Evolutionary conservation across 1,140 invertebrate genomes (phyloP).

Genomic region (Copidosoma floridanum): DNA sequence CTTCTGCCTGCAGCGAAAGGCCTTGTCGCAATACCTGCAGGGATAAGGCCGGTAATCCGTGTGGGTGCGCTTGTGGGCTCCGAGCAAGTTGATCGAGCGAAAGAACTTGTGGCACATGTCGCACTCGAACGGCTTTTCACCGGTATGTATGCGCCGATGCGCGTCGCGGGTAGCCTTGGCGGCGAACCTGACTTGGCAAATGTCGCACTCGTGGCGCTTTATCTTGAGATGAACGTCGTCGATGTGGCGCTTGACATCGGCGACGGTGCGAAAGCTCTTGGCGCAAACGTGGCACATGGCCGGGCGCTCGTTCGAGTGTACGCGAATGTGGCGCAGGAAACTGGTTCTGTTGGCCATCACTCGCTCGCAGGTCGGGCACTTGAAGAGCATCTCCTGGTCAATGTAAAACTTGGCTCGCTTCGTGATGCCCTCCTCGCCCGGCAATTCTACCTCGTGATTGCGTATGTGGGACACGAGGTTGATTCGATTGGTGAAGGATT

Average conservation of each 20-base stretch:
- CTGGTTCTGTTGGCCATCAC: background rate
- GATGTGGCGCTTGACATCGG: slow-evolving; percentile 44
- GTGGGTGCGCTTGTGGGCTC: slow-evolving; percentile 56
- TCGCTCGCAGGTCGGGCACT: background rate
- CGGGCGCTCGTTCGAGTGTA: slow-evolving; percentile 46
- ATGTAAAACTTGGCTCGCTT: background rate
- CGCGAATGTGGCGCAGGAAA: slow-evolving; percentile 64
- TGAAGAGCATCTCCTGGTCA: background rate
- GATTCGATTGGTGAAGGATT: background rate
- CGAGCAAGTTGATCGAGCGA: slow-evolving; percentile 53
- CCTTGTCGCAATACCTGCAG: slow-evolving; percentile 52
- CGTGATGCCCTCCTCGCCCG: background rate
- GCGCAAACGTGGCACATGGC: slow-evolving; percentile 45
- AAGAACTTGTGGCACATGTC: slow-evolving; percentile 61
- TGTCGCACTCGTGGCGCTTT: slow-evolving; percentile 51
- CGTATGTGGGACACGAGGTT: background rate
- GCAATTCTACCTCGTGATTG: background rate
- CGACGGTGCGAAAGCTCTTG: slow-evolving; percentile 48
- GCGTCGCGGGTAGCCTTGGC: slow-evolving; percentile 62
- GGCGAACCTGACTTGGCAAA: slow-evolving; percentile 47
- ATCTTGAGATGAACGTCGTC: slow-evolving; percentile 43
- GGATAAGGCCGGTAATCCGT: slow-evolving; percentile 54
- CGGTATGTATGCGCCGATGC: slow-evolving; percentile 66
- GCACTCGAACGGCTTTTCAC: slow-evolving; percentile 64
- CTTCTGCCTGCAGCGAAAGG: slow-evolving; percentile 54